Conservation (phyloP, 2,797 vertebrate species). For the Dallia pectoralis region DNA sequence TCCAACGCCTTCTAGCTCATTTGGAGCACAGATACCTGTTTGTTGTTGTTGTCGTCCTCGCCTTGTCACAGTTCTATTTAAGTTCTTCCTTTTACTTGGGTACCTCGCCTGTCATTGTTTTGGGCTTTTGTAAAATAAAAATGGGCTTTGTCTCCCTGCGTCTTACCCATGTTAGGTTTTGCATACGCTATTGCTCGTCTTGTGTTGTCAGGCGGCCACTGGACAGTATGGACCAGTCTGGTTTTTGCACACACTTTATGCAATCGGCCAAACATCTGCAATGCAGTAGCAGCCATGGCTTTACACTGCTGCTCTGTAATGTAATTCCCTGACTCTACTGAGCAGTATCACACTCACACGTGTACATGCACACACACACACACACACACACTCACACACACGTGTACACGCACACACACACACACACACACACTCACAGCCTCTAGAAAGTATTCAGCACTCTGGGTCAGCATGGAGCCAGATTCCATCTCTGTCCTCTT, state of each 20-base stretch:
- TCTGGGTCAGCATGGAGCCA: neutral
- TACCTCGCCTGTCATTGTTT: too few relatives aligned
- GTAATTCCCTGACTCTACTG: constrained; percentile 7
- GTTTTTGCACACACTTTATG: neutral
- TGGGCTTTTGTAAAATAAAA: too few relatives aligned
- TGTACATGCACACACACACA: fast-evolving
- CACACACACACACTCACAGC: neutral
- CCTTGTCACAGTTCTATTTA: too few relatives aligned
- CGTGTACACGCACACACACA: constrained; percentile 4
- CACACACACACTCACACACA: constrained; percentile 6
- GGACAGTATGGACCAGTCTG: neutral
- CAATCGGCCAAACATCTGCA: constrained; percentile 63
- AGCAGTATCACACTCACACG: constrained; percentile 25
- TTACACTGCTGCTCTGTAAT: constrained; percentile 30
- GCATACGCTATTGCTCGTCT: too few relatives aligned
- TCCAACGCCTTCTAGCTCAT: too few relatives aligned
- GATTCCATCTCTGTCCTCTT: neutral
- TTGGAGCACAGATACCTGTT: too few relatives aligned
- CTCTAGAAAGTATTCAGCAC: neutral
- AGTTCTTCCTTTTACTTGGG: too few relatives aligned
- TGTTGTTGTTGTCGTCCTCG: too few relatives aligned
- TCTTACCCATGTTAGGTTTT: too few relatives aligned
- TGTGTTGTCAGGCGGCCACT: neutral
- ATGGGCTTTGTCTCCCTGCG: too few relatives aligned
- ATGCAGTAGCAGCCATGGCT: constrained; percentile 62